phyloP scores from a whole-genome alignment of 1,140 invertebrate species.

The Monomorium pharaonis region DNA sequence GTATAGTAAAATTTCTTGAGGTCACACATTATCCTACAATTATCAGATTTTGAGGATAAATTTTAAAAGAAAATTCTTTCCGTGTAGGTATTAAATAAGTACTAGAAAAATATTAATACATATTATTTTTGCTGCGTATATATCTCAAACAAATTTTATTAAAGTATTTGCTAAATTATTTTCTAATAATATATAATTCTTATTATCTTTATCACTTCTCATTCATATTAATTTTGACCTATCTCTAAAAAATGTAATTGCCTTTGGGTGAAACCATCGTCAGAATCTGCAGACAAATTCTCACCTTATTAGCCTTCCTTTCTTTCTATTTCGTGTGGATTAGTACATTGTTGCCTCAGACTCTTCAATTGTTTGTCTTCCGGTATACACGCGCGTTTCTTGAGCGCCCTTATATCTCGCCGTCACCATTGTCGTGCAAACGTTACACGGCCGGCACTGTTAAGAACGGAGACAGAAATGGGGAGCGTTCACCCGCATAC shows the following conservation, averaged over 20 bases:
- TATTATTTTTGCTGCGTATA: not conserved
- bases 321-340: constrained; percentile 19
- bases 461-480: constrained; percentile 49
- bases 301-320: not conserved
- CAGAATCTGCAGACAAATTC: not conserved
- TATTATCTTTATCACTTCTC: not conserved
- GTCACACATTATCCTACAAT: too few relatives aligned
- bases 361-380: constrained; percentile 46
- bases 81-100: too few relatives aligned
- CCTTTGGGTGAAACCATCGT: not conserved
- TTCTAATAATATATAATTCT: not conserved
- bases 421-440: constrained; percentile 64
- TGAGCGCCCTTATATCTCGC: constrained; percentile 42
- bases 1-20: too few relatives aligned
- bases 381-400: constrained; percentile 21
- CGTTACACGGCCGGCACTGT: constrained; percentile 51
- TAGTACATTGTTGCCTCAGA: constrained; percentile 28
- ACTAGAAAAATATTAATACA: not conserved
- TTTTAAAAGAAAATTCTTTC: too few relatives aligned
- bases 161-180: not conserved
- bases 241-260: not conserved
- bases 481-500: constrained; percentile 72
- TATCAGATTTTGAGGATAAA: too few relatives aligned
- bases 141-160: not conserved
- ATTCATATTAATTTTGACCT: not conserved